These are phyloP conservation scores for Prunella strophiata DNA, from an alignment of 2,797 vertebrate genomes.

Conservation along the genomic window DNA sequence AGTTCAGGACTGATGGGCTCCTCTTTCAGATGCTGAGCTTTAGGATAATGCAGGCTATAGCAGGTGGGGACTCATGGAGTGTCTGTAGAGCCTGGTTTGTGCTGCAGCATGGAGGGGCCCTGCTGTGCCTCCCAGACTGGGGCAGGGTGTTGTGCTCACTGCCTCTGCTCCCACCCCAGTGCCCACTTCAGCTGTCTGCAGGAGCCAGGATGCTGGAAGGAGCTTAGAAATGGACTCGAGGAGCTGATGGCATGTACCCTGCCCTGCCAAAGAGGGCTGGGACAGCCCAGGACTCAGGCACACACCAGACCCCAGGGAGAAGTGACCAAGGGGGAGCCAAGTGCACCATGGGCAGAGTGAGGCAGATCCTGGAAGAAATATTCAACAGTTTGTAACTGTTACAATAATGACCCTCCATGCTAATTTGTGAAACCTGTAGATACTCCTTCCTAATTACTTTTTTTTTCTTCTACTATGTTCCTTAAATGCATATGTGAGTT, in stretches of 20 bases:
- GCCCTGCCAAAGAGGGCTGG: neutral
- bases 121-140: accelerated
- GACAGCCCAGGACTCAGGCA: neutral
- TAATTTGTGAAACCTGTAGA: neutral
- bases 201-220: neutral
- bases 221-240: neutral
- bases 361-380: neutral
- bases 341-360: neutral
- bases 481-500: neutral
- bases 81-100: neutral
- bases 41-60: neutral
- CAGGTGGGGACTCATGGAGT: too few relatives aligned
- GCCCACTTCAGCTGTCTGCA: neutral
- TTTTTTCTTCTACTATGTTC: neutral
- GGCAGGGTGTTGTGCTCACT: neutral
- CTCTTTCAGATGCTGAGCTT: neutral
- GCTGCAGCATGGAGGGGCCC: accelerated
- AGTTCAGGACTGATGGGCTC: neutral
- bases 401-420: neutral
- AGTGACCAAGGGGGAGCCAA: neutral
- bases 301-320: neutral
- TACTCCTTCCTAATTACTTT: neutral
- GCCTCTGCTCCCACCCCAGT: neutral
- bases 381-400: neutral
- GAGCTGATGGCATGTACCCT: neutral